A percentile compares a stretch with the other conserved stretches of the same genome.
These are phyloP conservation scores for Ligdia adustata DNA, from an alignment of 2,888 invertebrate species.

Conservation along the genomic window DNA sequence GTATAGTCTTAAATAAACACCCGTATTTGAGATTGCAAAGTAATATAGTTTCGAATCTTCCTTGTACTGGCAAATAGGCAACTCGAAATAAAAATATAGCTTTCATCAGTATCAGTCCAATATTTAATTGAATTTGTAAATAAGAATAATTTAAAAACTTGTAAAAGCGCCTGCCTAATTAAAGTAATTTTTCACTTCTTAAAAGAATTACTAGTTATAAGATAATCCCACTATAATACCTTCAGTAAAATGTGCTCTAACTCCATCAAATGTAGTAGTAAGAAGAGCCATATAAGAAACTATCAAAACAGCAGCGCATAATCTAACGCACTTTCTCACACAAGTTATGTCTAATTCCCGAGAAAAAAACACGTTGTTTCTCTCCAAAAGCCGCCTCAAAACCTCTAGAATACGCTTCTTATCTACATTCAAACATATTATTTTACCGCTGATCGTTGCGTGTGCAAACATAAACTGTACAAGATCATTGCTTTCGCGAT, in stretches of 20 bases:
- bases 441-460: conserved; percentile 47
- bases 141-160: too few relatives aligned
- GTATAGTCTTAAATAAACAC: too few relatives aligned
- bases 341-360: conserved; percentile 44
- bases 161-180: too few relatives aligned
- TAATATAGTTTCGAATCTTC: too few relatives aligned
- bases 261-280: conserved; percentile 40
- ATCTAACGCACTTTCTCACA: conserved; percentile 42
- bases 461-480: conserved; percentile 53
- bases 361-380: conserved; percentile 39
- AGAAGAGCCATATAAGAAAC: conserved; percentile 41
- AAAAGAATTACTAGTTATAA: too few relatives aligned
- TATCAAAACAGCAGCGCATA: conserved; percentile 34
- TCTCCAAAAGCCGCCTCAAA: conserved; percentile 52
- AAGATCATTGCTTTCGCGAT: conserved; percentile 52
- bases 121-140: too few relatives aligned
- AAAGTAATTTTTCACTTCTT: too few relatives aligned
- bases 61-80: too few relatives aligned
- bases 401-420: conserved; percentile 45
- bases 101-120: too few relatives aligned
- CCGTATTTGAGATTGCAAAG: too few relatives aligned
- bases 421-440: conserved; percentile 45
- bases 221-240: too few relatives aligned
- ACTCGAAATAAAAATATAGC: too few relatives aligned
- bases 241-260: conserved; percentile 46